These are phyloP conservation scores for Drosophila mercatorum DNA, from an alignment of 2,888 invertebrate genomes.

Conservation along the genomic window DNA sequence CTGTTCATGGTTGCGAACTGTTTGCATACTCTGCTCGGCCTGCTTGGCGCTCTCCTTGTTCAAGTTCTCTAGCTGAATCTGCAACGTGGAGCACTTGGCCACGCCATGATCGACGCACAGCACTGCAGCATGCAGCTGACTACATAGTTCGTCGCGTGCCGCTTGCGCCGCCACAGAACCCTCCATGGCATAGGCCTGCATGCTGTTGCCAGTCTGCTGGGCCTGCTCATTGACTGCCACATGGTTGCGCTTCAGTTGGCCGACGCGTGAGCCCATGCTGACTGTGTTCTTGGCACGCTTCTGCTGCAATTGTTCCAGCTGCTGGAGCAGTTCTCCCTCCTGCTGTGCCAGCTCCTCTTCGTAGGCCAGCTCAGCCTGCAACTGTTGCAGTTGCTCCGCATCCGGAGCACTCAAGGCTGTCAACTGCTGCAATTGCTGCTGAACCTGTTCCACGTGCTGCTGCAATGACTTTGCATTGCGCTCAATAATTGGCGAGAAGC, in stretches of 20 bases:
- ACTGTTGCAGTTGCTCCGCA: constrained; percentile 53
- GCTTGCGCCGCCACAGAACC: constrained; percentile 39
- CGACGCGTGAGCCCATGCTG: constrained; percentile 60
- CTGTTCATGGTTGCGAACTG: constrained; percentile 36
- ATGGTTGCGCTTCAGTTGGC: constrained; percentile 67
- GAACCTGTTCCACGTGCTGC: constrained; percentile 58
- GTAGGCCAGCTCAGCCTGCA: constrained; percentile 53
- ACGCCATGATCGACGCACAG: constrained; percentile 59
- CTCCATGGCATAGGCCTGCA: constrained; percentile 43
- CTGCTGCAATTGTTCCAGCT: constrained; percentile 84
- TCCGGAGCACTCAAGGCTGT: constrained; percentile 52
- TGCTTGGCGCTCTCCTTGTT: constrained; percentile 54
- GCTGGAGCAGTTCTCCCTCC: constrained; percentile 72
- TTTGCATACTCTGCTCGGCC: constrained; percentile 40
- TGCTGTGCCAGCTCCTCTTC: constrained; percentile 65
- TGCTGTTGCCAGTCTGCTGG: constrained; percentile 28
- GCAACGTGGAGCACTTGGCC: constrained; percentile 64
- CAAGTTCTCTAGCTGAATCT: constrained; percentile 66
- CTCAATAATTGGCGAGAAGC: constrained; percentile 56
- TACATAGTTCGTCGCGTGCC: constrained; percentile 41
- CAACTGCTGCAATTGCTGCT: constrained; percentile 59
- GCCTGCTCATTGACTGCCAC: constrained; percentile 27
- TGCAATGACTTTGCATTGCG: constrained; percentile 47
- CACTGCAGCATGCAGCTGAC: constrained; percentile 46
- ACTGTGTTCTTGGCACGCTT: constrained; percentile 76